Conservation (phyloP, 2,113 vertebrate species). For the Phyllostomus discolor region DNA sequence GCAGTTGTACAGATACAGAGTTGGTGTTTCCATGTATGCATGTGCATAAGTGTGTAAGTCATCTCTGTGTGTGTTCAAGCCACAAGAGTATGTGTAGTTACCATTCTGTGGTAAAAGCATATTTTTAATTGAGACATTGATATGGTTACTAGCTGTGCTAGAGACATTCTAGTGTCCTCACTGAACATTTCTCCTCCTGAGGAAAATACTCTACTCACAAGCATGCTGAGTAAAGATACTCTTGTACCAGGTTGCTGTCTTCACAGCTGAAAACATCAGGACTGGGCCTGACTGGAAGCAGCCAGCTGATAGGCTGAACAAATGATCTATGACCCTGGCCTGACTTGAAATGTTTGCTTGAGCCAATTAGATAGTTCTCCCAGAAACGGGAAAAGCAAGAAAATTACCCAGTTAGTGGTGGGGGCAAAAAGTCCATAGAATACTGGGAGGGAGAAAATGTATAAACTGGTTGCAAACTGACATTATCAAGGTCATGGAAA, state of each 20-base stretch:
- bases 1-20: background rate
- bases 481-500: background rate
- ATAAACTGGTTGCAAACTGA: background rate
- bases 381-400: background rate
- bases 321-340: background rate
- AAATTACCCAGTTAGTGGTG: background rate
- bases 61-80: background rate
- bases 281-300: background rate
- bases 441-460: background rate
- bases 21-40: background rate
- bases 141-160: background rate
- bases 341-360: background rate
- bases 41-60: background rate
- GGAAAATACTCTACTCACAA: background rate
- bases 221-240: background rate
- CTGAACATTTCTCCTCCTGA: background rate
- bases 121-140: background rate
- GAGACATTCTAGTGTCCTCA: background rate
- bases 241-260: background rate
- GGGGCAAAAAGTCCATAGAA: background rate
- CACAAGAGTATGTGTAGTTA: background rate
- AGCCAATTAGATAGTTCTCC: background rate
- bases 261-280: background rate
- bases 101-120: background rate
- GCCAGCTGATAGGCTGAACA: background rate